Evolutionary conservation across 92 coral and sea anemone species (phyloP).

Genomic region (Micromussa lordhowensis): DNA sequence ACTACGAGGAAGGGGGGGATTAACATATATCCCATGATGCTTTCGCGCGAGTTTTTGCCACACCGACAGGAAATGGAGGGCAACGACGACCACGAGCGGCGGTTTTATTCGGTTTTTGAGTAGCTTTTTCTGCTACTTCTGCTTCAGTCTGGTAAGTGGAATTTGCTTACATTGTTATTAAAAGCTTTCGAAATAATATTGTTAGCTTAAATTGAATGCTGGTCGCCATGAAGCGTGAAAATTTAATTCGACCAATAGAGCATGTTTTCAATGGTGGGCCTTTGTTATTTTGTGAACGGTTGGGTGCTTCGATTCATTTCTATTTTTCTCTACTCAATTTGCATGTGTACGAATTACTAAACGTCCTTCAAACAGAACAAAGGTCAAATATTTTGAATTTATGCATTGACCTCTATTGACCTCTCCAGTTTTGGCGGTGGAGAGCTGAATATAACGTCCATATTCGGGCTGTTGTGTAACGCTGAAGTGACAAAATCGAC

Average conservation of each 20-base stretch:
- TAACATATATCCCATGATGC: conserved; percentile 12
- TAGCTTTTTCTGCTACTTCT: too few species aligned
- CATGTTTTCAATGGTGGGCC: too few species aligned
- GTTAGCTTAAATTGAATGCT: neutral
- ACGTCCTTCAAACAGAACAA: too few species aligned
- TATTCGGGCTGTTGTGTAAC: neutral
- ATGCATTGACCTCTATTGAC: neutral
- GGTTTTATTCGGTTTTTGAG: too few species aligned
- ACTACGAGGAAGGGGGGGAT: neutral
- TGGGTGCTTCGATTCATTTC: too few species aligned
- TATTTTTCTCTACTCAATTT: too few species aligned
- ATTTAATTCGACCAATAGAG: neutral
- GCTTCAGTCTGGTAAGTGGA: conserved; percentile 2
- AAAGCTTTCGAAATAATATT: neutral
- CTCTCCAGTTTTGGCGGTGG: conserved; percentile 19
- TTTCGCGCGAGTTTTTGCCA: neutral
- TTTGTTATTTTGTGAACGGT: too few species aligned
- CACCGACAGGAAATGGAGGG: neutral
- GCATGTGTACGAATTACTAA: too few species aligned
- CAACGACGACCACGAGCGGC: neutral
- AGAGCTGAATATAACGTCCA: neutral
- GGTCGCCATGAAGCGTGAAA: neutral
- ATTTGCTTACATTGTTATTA: neutral
- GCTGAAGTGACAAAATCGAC: neutral
- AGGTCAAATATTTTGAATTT: too few species aligned